Conservation (phyloP, 2,888 invertebrate species). For the Hemaris fuciformis region DNA sequence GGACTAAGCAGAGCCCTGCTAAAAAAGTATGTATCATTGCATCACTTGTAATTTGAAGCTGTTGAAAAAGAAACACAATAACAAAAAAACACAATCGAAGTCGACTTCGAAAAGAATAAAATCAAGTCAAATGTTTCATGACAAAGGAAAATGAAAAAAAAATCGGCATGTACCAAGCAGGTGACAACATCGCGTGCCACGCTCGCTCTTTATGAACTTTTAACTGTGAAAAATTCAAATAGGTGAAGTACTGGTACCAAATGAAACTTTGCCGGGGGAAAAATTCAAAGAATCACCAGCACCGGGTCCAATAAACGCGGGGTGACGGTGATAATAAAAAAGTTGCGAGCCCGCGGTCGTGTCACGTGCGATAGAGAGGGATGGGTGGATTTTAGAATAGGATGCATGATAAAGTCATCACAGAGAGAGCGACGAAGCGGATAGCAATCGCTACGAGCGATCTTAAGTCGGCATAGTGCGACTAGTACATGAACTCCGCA, state of each 20-base stretch:
- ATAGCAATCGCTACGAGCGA: too few species aligned
- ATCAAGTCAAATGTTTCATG: not conserved
- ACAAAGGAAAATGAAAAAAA: not conserved
- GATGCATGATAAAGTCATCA: not conserved
- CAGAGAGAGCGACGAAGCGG: constrained; percentile 3
- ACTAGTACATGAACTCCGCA: too few species aligned
- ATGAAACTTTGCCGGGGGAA: constrained; percentile 18
- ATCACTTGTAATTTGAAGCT: too few species aligned
- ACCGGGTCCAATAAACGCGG: constrained; percentile 28
- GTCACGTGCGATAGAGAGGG: constrained; percentile 40
- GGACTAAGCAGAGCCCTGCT: too few species aligned
- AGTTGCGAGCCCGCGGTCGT: constrained; percentile 37
- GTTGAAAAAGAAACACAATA: not conserved
- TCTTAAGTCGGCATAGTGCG: too few species aligned
- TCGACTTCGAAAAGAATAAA: not conserved
- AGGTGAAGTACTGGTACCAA: constrained; percentile 16
- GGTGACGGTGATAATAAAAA: constrained; percentile 32
- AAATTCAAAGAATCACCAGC: constrained; percentile 28
- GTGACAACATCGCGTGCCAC: not conserved
- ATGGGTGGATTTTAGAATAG: constrained; percentile 8
- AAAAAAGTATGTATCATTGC: too few species aligned
- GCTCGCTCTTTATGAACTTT: constrained; percentile 15
- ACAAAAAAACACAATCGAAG: not conserved
- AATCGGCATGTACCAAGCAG: not conserved
- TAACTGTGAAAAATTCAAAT: constrained; percentile 17